A percentile compares a stretch with the other conserved stretches of the same genome.
These are phyloP conservation scores for Chelon auratus DNA, from an alignment of 2,797 vertebrate species.

Conservation along the genomic window DNA sequence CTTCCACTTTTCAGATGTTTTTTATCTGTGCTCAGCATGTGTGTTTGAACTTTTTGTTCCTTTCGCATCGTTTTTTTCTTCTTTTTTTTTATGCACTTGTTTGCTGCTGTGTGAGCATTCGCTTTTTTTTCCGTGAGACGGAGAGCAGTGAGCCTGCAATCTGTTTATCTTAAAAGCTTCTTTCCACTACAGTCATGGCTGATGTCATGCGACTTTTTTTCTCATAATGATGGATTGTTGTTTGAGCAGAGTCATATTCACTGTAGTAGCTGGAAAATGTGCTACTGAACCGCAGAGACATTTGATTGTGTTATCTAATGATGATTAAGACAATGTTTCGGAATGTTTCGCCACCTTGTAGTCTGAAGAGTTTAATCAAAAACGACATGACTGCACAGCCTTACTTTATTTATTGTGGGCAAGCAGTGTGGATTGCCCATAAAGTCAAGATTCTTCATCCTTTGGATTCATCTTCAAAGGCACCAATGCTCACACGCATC, in stretches of 20 bases:
- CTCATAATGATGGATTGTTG: conserved; percentile 30
- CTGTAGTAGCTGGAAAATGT: background rate
- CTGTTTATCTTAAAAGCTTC: conserved; percentile 53
- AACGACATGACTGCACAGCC: background rate
- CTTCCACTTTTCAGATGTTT: conserved; percentile 16
- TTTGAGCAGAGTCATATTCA: conserved; percentile 18
- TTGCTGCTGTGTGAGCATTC: background rate
- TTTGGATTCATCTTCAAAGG: conserved; percentile 51
- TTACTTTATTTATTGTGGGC: conserved; percentile 34
- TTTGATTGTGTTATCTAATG: conserved; percentile 30
- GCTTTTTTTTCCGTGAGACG: conserved; percentile 11
- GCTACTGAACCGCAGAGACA: conserved; percentile 23
- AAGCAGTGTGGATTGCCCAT: background rate
- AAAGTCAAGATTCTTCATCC: conserved; percentile 46
- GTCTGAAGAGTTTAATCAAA: conserved; percentile 39
- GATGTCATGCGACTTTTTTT: conserved; percentile 37
- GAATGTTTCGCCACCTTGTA: background rate
- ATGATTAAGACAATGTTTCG: conserved; percentile 44
- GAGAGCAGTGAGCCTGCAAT: conserved; percentile 8
- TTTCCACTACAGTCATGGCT: conserved; percentile 46
- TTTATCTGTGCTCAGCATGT: conserved; percentile 5
- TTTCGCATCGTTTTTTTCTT: conserved; percentile 18
- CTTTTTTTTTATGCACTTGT: conserved; percentile 14
- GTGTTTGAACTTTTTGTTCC: conserved; percentile 26
- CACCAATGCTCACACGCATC: conserved; percentile 10